phyloP scores from a whole-genome alignment of 2,888 invertebrate genomes.

The Lutraria lutraria region DNA sequence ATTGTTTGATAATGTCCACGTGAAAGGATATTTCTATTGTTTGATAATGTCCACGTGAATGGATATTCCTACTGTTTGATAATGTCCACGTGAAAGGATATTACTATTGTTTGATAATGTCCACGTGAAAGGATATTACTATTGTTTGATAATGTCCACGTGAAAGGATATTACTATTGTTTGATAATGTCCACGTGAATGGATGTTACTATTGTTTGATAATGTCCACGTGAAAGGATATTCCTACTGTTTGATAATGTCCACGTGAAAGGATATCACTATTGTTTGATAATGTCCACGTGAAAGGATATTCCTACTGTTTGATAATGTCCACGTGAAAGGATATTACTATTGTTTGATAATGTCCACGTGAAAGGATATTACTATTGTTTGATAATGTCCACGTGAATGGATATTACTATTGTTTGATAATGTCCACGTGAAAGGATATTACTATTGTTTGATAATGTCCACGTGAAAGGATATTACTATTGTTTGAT shows the following conservation, averaged over 20 bases:
- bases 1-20: not conserved
- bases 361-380: not conserved
- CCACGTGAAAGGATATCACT: not conserved
- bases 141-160: not conserved
- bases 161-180: not conserved
- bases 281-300: not conserved
- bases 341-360: not conserved
- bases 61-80: not conserved
- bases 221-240: not conserved
- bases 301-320: not conserved
- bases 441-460: not conserved
- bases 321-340: not conserved
- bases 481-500: not conserved
- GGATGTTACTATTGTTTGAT: not conserved
- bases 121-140: not conserved
- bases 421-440: not conserved
- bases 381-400: not conserved
- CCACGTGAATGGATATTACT: not conserved
- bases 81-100: not conserved
- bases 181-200: not conserved
- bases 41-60: not conserved
- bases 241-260: not conserved
- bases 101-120: not conserved
- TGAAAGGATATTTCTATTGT: not conserved
- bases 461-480: not conserved